Base-by-base conservation (phyloP, 2,113 vertebrate genomes). In the Microtus oregoni region DNA sequence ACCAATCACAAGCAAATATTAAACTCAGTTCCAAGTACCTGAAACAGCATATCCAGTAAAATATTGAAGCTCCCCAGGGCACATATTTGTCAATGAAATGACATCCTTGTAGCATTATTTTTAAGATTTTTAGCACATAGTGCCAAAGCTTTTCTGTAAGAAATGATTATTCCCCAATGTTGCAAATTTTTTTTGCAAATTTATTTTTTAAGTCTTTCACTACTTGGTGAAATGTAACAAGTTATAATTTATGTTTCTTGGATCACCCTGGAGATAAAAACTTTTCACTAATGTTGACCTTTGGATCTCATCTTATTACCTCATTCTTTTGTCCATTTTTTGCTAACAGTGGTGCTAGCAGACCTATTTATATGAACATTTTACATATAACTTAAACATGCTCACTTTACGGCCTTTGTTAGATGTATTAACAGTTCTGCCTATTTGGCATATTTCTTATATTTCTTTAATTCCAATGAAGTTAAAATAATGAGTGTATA, bases 21-120 rank as follows among this genome's bases (percentile, higher is more conserved):
- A 24, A 38, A 22, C 50, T 44, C 55, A 17, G 63, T 38, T 85
- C n/a, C 26, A 63, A 85, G 82, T 32, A 44, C 41, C n/a, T 83
- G 35, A 61, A 83, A 83, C 55, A 92, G 11, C 26, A 92, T 28
- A 85, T 19, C 14, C 35, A 30, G 41, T 50, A 94, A 95, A 94
- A 95, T 88, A 95, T n/a, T 88, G 13, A 96, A 87, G 72, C 85
- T 68, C 67, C 26, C 86, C 75, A 77, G 38, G 58, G 65, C 58
- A 63, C 17, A 90, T 72, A 89, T 8, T 65, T 91, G 70, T 5
- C 73, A 38, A 63, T 52, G 32, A 20, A 87, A 86, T 82, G 68
- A 68, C 11, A 58, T n/a, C 52, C 70, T 8, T 87, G 28, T n/a
- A 85, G 3, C 22, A 91, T 70, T 70, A 81, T 44, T 65, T 65